These are phyloP conservation scores for Geotrypetes seraphini DNA, from an alignment of 2,797 vertebrate species.

Conservation along the genomic window DNA sequence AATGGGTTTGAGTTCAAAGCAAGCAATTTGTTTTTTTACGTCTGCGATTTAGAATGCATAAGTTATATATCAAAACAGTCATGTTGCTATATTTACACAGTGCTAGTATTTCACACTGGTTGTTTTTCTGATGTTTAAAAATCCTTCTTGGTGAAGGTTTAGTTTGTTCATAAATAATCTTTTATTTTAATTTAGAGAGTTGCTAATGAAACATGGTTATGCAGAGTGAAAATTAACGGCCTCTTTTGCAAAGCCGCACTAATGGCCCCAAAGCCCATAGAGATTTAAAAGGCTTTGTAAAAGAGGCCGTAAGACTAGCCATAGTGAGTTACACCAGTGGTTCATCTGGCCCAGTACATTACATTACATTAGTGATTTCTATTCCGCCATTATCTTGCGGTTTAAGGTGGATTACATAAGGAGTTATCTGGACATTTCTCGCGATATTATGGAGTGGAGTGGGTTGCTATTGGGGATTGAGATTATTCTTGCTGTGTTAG, in stretches of 20 bases:
- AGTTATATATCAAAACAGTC: conserved; percentile 45
- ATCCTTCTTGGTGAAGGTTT: conserved; percentile 35
- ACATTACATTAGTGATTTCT: too few relatives aligned
- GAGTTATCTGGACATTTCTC: too few relatives aligned
- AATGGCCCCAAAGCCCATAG: too few relatives aligned
- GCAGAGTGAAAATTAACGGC: too few relatives aligned
- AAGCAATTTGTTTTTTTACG: conserved; percentile 50
- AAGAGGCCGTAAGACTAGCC: conserved; percentile 47
- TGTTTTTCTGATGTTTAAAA: conserved; percentile 44
- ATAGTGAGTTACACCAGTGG: conserved; percentile 34
- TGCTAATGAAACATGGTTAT: conserved; percentile 44
- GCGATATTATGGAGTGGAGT: too few relatives aligned
- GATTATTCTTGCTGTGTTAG: too few relatives aligned
- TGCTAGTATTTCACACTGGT: conserved; percentile 18
- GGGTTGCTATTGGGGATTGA: too few relatives aligned
- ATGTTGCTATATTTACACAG: conserved; percentile 29
- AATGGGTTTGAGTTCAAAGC: conserved; percentile 39
- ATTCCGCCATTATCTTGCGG: too few relatives aligned
- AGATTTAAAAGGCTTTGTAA: too few relatives aligned
- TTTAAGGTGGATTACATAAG: too few relatives aligned
- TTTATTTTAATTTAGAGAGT: conserved; percentile 42
- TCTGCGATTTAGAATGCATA: conserved; percentile 24
- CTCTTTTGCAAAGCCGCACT: too few relatives aligned
- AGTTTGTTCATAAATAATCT: conserved; percentile 54
- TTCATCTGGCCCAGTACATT: too few relatives aligned